Conservation (phyloP, 2,797 vertebrate genomes). For the Rhinatrema bivittatum region DNA sequence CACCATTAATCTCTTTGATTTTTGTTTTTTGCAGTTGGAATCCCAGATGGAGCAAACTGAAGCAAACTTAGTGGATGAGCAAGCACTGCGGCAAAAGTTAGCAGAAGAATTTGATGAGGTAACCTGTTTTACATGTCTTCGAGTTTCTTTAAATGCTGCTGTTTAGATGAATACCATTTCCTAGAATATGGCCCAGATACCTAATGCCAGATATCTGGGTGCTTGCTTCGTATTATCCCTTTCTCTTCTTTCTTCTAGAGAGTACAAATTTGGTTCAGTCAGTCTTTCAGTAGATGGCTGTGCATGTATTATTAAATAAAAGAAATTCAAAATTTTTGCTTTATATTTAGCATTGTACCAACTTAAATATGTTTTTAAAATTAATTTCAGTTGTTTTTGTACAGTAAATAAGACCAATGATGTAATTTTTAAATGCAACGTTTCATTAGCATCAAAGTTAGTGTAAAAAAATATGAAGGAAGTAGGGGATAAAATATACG, state of each 20-base stretch:
- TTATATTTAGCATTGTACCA: not conserved
- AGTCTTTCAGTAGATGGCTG: too few species aligned
- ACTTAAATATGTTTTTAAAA: not conserved
- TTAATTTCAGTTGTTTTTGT: too few species aligned
- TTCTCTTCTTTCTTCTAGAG: accelerated
- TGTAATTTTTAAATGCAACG: not conserved
- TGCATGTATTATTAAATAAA: not conserved
- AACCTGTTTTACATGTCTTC: too few species aligned
- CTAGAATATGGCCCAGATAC: too few species aligned
- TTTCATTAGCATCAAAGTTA: not conserved
- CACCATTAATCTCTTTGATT: not conserved
- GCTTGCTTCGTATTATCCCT: too few species aligned
- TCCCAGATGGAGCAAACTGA: constrained; percentile 61
- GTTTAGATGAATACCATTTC: too few species aligned
- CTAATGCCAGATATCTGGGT: not conserved
- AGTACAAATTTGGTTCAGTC: too few species aligned
- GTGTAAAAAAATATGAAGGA: not conserved
- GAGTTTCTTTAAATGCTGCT: not conserved
- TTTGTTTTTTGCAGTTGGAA: constrained; percentile 53
- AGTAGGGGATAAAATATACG: too few species aligned
- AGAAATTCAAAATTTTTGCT: too few species aligned
- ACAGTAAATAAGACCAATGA: too few species aligned
- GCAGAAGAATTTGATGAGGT: constrained; percentile 75
- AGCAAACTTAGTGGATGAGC: constrained; percentile 59
- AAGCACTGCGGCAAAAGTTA: constrained; percentile 59